Conservation (phyloP, 2,888 invertebrate species). For the Drosophila pegasa region DNA sequence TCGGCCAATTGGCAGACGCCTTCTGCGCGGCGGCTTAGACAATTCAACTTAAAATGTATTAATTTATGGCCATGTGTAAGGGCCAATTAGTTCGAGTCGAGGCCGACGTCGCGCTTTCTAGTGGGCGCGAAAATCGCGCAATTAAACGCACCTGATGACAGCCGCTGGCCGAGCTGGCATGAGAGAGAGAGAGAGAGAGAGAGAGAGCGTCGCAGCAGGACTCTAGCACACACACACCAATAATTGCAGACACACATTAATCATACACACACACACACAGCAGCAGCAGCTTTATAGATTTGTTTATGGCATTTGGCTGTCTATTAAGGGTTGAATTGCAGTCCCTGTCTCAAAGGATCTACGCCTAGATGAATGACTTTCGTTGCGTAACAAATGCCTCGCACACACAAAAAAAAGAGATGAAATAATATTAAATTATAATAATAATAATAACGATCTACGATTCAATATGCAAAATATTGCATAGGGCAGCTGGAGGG, state of each 20-base stretch:
- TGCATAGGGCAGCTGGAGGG: no score
- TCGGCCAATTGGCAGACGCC: neutral
- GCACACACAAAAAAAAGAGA: no score
- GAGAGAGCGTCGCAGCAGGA: conserved; percentile 17
- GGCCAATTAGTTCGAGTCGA: conserved; percentile 72
- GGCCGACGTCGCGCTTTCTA: conserved; percentile 52
- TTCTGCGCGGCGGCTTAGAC: conserved; percentile 54
- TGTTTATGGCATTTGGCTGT: conserved; percentile 57
- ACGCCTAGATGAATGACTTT: conserved; percentile 31
- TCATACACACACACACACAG: conserved; percentile 51
- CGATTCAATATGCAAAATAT: neutral
- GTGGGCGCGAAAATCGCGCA: conserved; percentile 81
- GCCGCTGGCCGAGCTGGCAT: conserved; percentile 20
- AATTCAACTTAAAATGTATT: conserved; percentile 80
- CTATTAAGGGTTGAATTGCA: conserved; percentile 57
- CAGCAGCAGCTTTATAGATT: conserved; percentile 49
- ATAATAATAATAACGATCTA: conserved; percentile 11
- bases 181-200: no score
- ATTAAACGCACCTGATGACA: conserved; percentile 84
- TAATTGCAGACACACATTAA: conserved; percentile 65
- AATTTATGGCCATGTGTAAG: conserved; percentile 78
- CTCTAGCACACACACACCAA: conserved; percentile 45
- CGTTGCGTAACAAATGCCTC: neutral
- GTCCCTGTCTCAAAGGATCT: conserved; percentile 32
- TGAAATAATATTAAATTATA: neutral